Evolutionary conservation across 2,797 vertebrate genomes (phyloP).

Genomic region (Notamacropus eugenii): DNA sequence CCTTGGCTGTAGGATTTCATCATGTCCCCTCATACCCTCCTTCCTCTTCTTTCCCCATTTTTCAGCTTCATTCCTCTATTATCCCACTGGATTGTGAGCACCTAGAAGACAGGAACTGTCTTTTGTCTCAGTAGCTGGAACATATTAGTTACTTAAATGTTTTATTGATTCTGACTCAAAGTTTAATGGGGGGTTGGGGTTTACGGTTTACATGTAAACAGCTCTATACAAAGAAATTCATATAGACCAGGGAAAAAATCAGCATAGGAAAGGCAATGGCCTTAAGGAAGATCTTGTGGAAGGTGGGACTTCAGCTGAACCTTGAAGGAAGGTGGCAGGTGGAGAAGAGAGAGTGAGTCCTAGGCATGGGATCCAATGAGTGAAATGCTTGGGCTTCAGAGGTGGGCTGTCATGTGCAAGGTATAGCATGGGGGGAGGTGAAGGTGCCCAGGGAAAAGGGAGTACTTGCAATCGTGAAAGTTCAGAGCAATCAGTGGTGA

Average conservation of each 20-base stretch:
- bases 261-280: neutral
- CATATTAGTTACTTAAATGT: neutral
- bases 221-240: neutral
- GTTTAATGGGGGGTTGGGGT: neutral
- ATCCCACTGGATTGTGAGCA: neutral
- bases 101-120: neutral
- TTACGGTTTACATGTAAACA: neutral
- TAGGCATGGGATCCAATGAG: no score
- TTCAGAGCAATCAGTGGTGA: neutral
- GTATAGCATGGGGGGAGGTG: neutral
- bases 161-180: neutral
- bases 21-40: rapidly evolving
- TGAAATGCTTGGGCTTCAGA: neutral
- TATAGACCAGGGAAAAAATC: neutral
- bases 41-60: neutral
- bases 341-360: no score
- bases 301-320: neutral
- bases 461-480: neutral
- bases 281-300: neutral
- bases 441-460: neutral
- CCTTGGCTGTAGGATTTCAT: neutral
- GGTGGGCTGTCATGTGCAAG: neutral
- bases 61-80: neutral
- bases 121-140: neutral
- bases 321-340: neutral